Evolutionary conservation across 2,888 invertebrate species (phyloP).

Genomic region (Agrochola circellaris): DNA sequence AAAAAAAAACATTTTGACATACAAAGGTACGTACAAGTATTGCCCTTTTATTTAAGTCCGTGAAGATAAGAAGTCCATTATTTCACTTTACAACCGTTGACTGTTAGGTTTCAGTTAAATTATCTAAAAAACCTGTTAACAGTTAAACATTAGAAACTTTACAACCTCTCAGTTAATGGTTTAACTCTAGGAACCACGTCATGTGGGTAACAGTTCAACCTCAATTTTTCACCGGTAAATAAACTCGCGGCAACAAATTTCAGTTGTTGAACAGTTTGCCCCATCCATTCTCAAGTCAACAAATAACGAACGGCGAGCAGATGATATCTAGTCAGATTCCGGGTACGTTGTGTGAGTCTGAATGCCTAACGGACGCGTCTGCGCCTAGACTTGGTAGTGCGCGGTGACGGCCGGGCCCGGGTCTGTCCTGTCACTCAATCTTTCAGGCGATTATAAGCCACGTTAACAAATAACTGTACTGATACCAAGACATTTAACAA

Average conservation of each 20-base stretch:
- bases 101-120: conserved; percentile 32
- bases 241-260: conserved; percentile 45
- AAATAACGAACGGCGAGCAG: conserved; percentile 78
- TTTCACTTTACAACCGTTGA: conserved; percentile 10
- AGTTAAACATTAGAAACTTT: conserved; percentile 43
- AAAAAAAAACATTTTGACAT: not conserved
- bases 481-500: conserved; percentile 77
- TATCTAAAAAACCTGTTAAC: conserved; percentile 42
- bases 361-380: conserved; percentile 87
- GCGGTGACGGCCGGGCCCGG: conserved; percentile 75
- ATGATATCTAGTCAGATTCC: conserved; percentile 87
- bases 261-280: conserved; percentile 58
- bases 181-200: conserved; percentile 34
- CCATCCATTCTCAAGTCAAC: conserved; percentile 74
- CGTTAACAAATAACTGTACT: conserved; percentile 80
- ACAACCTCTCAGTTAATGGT: conserved; percentile 45
- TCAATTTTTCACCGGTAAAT: conserved; percentile 35
- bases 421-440: conserved; percentile 85
- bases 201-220: conserved; percentile 20
- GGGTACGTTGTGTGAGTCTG: conserved; percentile 81
- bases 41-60: not conserved
- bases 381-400: conserved; percentile 73
- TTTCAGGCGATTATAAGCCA: conserved; percentile 78
- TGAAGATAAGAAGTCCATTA: conserved; percentile 14
- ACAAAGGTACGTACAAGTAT: not conserved